These are phyloP conservation scores for Dicyrtoma fusca DNA, from an alignment of 2,888 invertebrate species.

Conservation along the genomic window DNA sequence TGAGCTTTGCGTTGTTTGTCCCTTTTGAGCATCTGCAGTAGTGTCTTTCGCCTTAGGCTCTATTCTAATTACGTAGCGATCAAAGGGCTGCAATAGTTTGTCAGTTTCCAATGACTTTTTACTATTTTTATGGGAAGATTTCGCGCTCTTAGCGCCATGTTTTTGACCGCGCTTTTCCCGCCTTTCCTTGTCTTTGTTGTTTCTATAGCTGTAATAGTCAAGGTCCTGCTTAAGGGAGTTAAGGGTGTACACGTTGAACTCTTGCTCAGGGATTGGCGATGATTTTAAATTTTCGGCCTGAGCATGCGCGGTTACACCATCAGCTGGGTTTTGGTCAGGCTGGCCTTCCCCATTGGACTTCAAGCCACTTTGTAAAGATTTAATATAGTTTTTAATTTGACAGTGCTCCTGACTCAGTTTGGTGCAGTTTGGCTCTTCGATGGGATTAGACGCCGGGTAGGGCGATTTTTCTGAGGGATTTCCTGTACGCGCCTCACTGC, in stretches of 20 bases:
- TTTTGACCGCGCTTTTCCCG: background rate
- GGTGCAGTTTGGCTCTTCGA: background rate
- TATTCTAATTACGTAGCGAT: no score
- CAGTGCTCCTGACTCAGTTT: no score
- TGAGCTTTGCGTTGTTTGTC: no score
- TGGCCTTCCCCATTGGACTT: no score
- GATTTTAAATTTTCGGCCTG: no score
- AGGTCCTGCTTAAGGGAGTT: conserved; percentile 3
- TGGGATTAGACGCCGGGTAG: no score
- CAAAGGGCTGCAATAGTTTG: background rate
- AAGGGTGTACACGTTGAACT: conserved; percentile 24
- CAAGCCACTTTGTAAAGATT: no score
- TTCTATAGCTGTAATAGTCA: background rate
- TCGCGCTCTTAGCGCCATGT: background rate
- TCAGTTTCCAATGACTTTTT: background rate
- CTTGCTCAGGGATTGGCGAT: background rate
- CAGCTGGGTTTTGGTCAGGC: background rate
- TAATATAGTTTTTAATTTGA: no score
- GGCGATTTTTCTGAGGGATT: background rate
- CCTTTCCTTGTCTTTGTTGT: background rate
- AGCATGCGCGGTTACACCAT: no score
- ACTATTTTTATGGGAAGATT: background rate
- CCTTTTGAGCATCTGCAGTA: no score
- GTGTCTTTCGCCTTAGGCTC: no score
- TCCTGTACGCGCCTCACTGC: background rate